A percentile compares a stretch with the other conserved stretches of the same genome.
Conservation (phyloP, 2,797 vertebrate genomes). For the Aselliscus stoliczkanus region DNA sequence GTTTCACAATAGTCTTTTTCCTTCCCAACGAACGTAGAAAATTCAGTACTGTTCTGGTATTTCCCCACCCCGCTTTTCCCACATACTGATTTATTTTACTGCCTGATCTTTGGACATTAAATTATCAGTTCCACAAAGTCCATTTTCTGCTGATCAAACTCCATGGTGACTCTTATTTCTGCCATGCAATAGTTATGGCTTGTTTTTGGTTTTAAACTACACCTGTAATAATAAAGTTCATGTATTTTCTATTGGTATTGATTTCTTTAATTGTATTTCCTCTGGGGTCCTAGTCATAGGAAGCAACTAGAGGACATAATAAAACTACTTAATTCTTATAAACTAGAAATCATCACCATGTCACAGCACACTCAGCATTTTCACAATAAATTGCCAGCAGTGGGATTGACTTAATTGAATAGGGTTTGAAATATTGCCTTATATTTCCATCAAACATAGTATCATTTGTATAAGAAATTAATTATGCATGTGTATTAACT, state of each 20-base stretch:
- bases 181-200: slow-evolving; percentile 22
- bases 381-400: slow-evolving; percentile 1
- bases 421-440: slow-evolving; percentile 18
- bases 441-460: not conserved
- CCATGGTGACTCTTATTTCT: slow-evolving; percentile 31
- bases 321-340: not conserved
- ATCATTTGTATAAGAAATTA: slow-evolving; percentile 34
- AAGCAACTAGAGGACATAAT: slow-evolving; percentile 1
- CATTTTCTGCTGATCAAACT: not conserved
- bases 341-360: not conserved
- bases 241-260: slow-evolving; percentile 67
- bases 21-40: slow-evolving; percentile 13
- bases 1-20: not conserved
- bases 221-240: slow-evolving; percentile 70
- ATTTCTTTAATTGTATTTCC: slow-evolving; percentile 73
- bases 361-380: not conserved
- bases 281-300: slow-evolving; percentile 64
- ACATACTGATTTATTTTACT: slow-evolving; percentile 14
- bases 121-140: slow-evolving; percentile 22
- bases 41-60: not conserved
- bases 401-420: not conserved
- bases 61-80: not conserved
- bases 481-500: slow-evolving; percentile 26
- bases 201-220: slow-evolving; percentile 54
- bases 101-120: not conserved